Evolutionary conservation across 2,113 vertebrate genomes (phyloP).

Genomic region (Chrysochloris asiatica): DNA sequence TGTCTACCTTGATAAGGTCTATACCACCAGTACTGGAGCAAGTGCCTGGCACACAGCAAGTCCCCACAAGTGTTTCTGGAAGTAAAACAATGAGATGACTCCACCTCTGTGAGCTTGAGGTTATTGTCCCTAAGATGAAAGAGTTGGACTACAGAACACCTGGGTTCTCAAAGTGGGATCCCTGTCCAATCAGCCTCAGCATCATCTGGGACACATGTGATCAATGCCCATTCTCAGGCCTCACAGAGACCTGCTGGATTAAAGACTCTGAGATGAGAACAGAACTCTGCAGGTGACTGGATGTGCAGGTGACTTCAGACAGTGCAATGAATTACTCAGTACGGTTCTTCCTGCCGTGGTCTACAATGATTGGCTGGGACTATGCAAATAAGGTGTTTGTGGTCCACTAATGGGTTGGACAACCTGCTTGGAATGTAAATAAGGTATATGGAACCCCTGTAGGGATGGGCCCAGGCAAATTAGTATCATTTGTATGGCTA

Average conservation of each 20-base stretch:
- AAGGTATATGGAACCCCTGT: too few species aligned
- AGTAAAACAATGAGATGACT: not conserved
- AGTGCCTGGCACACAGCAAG: not conserved
- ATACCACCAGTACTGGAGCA: not conserved
- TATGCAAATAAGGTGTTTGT: too few species aligned
- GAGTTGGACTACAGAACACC: not conserved
- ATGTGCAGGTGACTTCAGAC: not conserved
- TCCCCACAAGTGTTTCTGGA: not conserved
- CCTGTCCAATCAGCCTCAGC: too few species aligned
- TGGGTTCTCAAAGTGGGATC: not conserved
- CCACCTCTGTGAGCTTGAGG: not conserved
- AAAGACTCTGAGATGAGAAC: not conserved
- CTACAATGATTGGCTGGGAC: too few species aligned
- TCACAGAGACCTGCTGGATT: not conserved
- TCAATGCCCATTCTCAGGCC: not conserved
- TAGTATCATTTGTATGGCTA: too few species aligned
- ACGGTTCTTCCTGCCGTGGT: not conserved
- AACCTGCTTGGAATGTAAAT: too few species aligned
- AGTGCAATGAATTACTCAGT: not conserved
- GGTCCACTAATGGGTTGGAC: too few species aligned
- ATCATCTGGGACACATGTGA: not conserved
- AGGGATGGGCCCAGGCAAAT: too few species aligned
- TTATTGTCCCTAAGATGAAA: not conserved
- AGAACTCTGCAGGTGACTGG: not conserved
- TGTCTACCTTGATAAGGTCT: not conserved